A percentile compares a stretch with the other conserved stretches of the same genome.
These are phyloP conservation scores for Malurus alboscapulatus DNA, from an alignment of 2,113 vertebrate genomes.

Conservation along the genomic window DNA sequence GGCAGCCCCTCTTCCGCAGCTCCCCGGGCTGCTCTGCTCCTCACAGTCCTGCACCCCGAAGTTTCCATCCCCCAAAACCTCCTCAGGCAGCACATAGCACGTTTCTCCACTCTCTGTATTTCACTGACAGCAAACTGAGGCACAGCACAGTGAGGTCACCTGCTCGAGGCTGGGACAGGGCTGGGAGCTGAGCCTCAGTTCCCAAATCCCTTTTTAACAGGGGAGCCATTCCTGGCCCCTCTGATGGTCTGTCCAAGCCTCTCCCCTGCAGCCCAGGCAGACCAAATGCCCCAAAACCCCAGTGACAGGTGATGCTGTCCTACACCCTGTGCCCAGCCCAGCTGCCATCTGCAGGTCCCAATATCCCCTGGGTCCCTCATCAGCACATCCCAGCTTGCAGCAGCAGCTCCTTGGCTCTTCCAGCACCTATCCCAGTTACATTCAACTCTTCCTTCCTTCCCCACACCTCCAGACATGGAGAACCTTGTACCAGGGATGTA, in stretches of 20 bases:
- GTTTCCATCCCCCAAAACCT: not conserved
- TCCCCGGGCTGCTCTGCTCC: accelerated
- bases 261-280: not conserved
- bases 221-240: accelerated
- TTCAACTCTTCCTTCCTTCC: not conserved
- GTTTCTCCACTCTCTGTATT: accelerated
- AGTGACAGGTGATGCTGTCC: accelerated
- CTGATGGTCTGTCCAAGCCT: not conserved
- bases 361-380: not conserved
- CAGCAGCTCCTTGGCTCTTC: not conserved
- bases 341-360: not conserved
- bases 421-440: not conserved
- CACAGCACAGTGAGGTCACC: not conserved
- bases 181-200: not conserved
- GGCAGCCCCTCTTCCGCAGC: not conserved
- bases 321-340: not conserved
- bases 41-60: accelerated
- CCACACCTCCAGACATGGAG: not conserved
- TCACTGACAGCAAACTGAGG: not conserved
- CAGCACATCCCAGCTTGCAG: not conserved
- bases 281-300: accelerated
- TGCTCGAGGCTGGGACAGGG: not conserved
- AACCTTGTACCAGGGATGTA: accelerated
- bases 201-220: not conserved
- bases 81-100: accelerated